Conservation (phyloP, 2,113 vertebrate species). For the Mustela nigripes region DNA sequence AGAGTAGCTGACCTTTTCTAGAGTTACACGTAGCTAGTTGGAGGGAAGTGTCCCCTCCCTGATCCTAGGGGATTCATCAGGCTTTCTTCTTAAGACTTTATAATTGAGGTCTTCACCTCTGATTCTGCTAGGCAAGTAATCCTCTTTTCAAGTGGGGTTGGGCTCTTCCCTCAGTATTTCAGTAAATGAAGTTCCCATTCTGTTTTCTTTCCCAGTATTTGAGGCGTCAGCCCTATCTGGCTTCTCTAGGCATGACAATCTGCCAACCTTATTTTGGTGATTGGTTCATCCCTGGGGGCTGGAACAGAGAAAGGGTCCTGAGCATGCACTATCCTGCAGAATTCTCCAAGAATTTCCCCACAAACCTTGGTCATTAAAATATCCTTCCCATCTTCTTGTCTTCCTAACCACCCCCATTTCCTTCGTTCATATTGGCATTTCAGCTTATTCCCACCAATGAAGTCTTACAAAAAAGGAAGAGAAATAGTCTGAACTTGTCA, state of each 20-base stretch:
- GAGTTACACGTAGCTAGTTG: background rate
- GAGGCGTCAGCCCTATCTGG: background rate
- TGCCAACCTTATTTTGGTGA: background rate
- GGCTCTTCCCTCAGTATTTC: background rate
- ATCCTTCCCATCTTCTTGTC: background rate
- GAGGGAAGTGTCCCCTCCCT: background rate
- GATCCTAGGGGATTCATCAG: background rate
- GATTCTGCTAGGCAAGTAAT: background rate
- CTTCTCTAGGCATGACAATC: background rate
- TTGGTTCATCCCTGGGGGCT: background rate
- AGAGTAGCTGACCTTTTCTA: background rate
- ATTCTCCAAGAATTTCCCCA: background rate
- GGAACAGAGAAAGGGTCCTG: background rate
- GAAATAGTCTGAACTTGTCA: background rate
- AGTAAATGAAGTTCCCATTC: background rate
- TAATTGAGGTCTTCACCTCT: background rate
- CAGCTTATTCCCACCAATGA: background rate
- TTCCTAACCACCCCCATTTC: background rate
- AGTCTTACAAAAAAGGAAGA: background rate
- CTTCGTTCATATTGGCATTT: background rate
- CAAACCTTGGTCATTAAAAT: background rate
- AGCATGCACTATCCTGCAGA: constrained; percentile 26
- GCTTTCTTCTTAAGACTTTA: background rate
- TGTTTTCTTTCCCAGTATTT: background rate
- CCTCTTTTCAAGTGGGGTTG: background rate